These are phyloP conservation scores for Lepidocyrtoides sp. DNA, from an alignment of 2,888 invertebrate genomes.

Conservation along the genomic window DNA sequence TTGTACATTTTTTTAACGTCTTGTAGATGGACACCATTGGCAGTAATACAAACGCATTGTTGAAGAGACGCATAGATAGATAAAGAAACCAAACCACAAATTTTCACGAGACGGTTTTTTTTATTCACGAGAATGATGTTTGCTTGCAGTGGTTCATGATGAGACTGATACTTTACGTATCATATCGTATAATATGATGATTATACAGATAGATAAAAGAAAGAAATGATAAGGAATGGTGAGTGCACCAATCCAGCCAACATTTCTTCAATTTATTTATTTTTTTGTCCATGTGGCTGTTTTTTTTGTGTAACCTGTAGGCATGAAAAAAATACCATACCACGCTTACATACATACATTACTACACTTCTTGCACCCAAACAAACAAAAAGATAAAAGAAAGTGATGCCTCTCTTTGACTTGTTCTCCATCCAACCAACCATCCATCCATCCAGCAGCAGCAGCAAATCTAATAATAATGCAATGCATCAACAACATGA, in stretches of 20 bases:
- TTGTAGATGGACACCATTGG: neutral
- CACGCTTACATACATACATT: constrained; percentile 2
- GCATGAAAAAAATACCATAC: constrained; percentile 64
- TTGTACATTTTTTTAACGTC: neutral
- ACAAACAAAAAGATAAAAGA: constrained; percentile 4
- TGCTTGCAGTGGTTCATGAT: constrained; percentile 66
- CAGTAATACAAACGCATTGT: neutral
- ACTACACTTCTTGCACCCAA: constrained; percentile 56
- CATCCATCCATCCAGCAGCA: constrained; percentile 36
- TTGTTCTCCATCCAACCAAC: neutral
- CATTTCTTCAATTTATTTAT: neutral
- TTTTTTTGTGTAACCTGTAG: constrained; percentile 60
- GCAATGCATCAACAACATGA: constrained; percentile 58
- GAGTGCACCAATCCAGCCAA: constrained; percentile 35
- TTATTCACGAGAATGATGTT: constrained; percentile 28
- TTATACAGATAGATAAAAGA: constrained; percentile 45
- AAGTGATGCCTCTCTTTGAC: neutral
- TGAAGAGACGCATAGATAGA: constrained; percentile 13
- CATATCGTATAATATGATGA: constrained; percentile 49
- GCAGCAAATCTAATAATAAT: constrained; percentile 64
- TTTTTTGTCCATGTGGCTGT: constrained; percentile 49
- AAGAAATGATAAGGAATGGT: constrained; percentile 31
- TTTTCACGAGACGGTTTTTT: constrained; percentile 26
- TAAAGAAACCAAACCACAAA: constrained; percentile 65
- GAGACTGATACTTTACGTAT: constrained; percentile 46